phyloP scores from a whole-genome alignment of 2,888 invertebrate species.

The Fabriciana adippe region DNA sequence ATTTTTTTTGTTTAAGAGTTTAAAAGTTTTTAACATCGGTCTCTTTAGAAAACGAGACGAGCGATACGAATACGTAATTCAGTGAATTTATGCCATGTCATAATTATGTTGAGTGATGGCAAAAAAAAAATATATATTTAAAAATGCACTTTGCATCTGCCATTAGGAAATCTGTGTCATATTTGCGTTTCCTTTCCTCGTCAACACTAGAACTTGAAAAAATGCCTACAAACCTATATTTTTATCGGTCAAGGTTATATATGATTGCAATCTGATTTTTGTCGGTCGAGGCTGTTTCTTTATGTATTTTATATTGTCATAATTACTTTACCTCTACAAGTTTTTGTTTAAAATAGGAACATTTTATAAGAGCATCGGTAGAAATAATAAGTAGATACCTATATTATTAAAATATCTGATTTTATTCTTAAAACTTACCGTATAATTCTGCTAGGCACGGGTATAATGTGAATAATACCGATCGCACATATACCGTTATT shows the following conservation, averaged over 20 bases:
- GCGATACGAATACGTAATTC: neutral
- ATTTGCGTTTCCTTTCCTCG: constrained; percentile 10
- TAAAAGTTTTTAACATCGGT: constrained; percentile 1
- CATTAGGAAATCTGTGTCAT: constrained; percentile 1
- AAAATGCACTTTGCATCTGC: neutral
- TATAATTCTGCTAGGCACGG: no score
- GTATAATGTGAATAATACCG: neutral
- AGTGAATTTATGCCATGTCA: constrained; percentile 9
- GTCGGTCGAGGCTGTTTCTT: no score
- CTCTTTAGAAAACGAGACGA: constrained; percentile 2
- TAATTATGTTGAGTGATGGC: constrained; percentile 16
- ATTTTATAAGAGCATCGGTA: no score
- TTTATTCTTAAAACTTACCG: no score
- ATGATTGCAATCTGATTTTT: constrained; percentile 1
- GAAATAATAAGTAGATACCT: no score
- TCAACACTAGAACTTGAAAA: neutral
- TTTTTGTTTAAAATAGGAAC: no score
- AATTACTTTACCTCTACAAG: no score
- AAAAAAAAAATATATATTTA: constrained; percentile 9
- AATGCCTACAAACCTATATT: constrained; percentile 23
- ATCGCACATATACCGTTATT: constrained; percentile 4
- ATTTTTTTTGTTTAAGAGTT: constrained; percentile 4
- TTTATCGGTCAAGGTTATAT: constrained; percentile 26
- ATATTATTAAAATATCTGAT: no score
- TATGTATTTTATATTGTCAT: no score